Conservation (phyloP, 2,888 invertebrate species). For the Gymnosoma rotundatum region DNA sequence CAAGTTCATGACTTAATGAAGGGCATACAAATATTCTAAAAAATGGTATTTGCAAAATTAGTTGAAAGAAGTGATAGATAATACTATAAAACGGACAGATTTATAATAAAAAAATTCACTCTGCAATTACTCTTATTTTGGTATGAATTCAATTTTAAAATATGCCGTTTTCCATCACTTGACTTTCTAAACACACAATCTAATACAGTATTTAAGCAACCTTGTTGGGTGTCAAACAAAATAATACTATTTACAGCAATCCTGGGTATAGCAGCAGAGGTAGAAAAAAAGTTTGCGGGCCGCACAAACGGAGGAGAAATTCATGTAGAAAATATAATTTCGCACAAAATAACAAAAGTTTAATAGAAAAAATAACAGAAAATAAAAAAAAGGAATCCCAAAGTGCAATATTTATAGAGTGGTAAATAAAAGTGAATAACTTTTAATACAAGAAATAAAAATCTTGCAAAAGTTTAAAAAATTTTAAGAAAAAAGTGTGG, state of each 20-base stretch:
- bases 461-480: slow-evolving; percentile 16
- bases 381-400: slow-evolving; percentile 24
- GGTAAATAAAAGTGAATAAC: slow-evolving; percentile 41
- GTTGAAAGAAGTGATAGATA: too few relatives aligned
- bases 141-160: not conserved
- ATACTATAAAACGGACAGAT: too few relatives aligned
- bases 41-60: too few relatives aligned
- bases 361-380: slow-evolving; percentile 50
- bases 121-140: not conserved
- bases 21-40: too few relatives aligned
- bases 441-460: slow-evolving; percentile 17
- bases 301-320: slow-evolving; percentile 59
- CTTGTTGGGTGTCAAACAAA: slow-evolving; percentile 52
- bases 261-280: slow-evolving; percentile 48
- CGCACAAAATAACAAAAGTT: slow-evolving; percentile 64
- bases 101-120: too few relatives aligned
- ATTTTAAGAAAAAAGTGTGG: slow-evolving; percentile 20
- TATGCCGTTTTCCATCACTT: slow-evolving; percentile 1
- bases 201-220: slow-evolving; percentile 32
- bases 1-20: too few relatives aligned
- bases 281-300: slow-evolving; percentile 67
- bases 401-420: slow-evolving; percentile 67
- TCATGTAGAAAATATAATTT: slow-evolving; percentile 51
- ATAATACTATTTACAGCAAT: slow-evolving; percentile 43
- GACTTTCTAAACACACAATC: not conserved